Evolutionary conservation across 1,140 invertebrate species (phyloP).

Genomic region (Megalopta genalis): DNA sequence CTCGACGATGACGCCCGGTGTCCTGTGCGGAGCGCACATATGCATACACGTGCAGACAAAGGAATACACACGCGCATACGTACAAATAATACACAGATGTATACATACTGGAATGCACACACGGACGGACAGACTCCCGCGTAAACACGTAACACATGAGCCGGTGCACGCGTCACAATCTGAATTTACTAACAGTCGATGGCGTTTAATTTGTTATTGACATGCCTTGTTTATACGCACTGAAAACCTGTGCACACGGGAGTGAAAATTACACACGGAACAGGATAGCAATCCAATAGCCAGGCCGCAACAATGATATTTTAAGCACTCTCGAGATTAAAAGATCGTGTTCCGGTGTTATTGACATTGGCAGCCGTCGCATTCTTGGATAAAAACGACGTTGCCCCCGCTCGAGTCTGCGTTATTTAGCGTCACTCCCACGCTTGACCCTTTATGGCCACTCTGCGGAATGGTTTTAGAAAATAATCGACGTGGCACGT

Average conservation of each 20-base stretch:
- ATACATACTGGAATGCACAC: too few species aligned
- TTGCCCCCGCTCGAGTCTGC: not conserved
- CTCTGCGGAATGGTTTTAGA: too few species aligned
- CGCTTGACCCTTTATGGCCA: too few species aligned
- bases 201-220: constrained; percentile 15
- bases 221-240: constrained; percentile 12
- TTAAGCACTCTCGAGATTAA: constrained; percentile 1
- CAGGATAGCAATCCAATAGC: not conserved
- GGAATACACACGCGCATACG: too few species aligned
- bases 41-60: too few species aligned
- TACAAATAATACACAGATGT: too few species aligned
- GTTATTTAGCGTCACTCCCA: too few species aligned
- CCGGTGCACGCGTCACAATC: too few species aligned
- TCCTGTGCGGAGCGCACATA: not conserved
- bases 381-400: not conserved
- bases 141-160: not conserved
- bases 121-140: not conserved
- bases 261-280: constrained; percentile 17
- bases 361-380: not conserved
- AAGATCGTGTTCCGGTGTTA: not conserved
- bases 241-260: not conserved
- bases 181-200: constrained; percentile 18
- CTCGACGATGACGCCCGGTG: not conserved
- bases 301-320: not conserved
- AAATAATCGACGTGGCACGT: too few species aligned